Evolutionary conservation across 2,797 vertebrate genomes (phyloP).

Genomic region (Siniperca undulata): DNA sequence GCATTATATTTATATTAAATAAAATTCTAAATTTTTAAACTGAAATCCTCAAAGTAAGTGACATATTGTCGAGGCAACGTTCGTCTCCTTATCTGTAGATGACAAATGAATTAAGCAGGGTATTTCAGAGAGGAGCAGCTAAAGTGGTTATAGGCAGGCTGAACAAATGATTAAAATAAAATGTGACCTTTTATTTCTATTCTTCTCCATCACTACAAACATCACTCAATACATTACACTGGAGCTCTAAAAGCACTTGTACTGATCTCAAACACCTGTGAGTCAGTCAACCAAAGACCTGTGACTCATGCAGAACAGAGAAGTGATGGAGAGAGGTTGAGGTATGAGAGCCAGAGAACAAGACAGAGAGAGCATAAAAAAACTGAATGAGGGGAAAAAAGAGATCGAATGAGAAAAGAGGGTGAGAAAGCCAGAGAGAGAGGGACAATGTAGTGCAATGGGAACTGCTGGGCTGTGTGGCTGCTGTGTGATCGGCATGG

Average conservation of each 20-base stretch:
- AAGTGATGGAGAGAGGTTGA: slow-evolving; percentile 27
- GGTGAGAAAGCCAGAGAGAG: neutral
- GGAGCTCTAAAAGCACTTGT: slow-evolving; percentile 71
- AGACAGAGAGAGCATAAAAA: slow-evolving; percentile 15
- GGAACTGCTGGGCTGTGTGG: slow-evolving; percentile 32
- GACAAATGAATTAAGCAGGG: slow-evolving; percentile 55
- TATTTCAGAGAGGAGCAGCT: slow-evolving; percentile 43
- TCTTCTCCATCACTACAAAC: slow-evolving; percentile 58
- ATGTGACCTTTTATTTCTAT: slow-evolving; percentile 69
- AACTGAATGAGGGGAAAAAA: slow-evolving; percentile 39
- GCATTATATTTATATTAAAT: neutral
- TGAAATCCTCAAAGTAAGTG: slow-evolving; percentile 16
- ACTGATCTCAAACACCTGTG: slow-evolving; percentile 71
- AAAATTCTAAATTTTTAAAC: slow-evolving; percentile 9
- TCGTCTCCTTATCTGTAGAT: slow-evolving; percentile 20
- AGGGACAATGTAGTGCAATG: slow-evolving; percentile 21
- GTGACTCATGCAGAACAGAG: slow-evolving; percentile 71
- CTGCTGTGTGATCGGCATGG: slow-evolving; percentile 59
- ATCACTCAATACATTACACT: slow-evolving; percentile 59
- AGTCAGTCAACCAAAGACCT: slow-evolving; percentile 68
- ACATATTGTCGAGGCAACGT: slow-evolving; percentile 12
- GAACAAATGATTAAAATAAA: slow-evolving; percentile 64
- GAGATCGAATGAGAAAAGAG: slow-evolving; percentile 18
- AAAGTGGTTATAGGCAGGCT: slow-evolving; percentile 55
- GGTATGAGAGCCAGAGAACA: slow-evolving; percentile 23